These are phyloP conservation scores for Enteromius trimaculatus DNA, from an alignment of 2,797 vertebrate species.

Conservation along the genomic window DNA sequence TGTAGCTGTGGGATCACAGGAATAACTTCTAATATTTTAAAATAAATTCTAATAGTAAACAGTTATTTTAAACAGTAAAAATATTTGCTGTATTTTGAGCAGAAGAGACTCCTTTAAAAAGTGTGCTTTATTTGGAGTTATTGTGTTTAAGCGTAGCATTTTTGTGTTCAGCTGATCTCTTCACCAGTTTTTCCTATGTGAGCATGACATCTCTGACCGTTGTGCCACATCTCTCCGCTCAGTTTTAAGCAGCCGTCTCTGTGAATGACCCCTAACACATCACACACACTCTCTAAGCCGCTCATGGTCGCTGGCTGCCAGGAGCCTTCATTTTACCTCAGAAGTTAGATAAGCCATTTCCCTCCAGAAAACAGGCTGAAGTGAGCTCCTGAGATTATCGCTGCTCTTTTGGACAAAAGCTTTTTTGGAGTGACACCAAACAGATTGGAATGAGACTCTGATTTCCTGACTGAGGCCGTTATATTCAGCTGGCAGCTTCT, in stretches of 20 bases:
- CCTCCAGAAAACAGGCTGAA: conserved; percentile 68
- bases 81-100: neutral
- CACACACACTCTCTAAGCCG: conserved; percentile 9
- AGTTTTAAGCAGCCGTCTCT: neutral
- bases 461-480: conserved; percentile 54
- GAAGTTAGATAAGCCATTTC: conserved; percentile 66
- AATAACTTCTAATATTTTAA: no score
- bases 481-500: conserved; percentile 25
- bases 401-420: conserved; percentile 72
- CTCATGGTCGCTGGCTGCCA: conserved; percentile 10
- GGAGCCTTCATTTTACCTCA: conserved; percentile 46
- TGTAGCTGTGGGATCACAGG: no score
- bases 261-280: neutral
- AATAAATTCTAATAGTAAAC: neutral
- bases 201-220: neutral
- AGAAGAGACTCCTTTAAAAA: neutral
- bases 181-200: neutral
- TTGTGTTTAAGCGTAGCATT: neutral
- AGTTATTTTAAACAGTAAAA: neutral
- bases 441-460: conserved; percentile 64
- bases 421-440: conserved; percentile 75
- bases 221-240: neutral
- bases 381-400: conserved; percentile 73
- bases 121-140: neutral
- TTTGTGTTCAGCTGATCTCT: no score